These are phyloP conservation scores for Thunnus thynnus DNA, from an alignment of 2,113 vertebrate species.

Conservation along the genomic window DNA sequence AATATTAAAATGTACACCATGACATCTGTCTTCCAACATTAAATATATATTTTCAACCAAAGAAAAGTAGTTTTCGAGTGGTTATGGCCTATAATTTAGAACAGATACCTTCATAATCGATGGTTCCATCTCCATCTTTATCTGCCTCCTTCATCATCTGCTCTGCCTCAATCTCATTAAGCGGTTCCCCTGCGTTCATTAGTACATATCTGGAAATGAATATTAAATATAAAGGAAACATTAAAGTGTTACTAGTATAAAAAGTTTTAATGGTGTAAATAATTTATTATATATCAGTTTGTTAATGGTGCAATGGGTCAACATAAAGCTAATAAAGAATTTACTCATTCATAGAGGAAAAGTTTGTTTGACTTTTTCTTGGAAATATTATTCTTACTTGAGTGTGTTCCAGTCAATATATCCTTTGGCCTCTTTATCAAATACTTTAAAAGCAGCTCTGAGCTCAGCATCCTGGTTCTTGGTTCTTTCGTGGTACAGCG, in stretches of 20 bases:
- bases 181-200: slow-evolving; percentile 78
- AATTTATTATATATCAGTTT: no score
- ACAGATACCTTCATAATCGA: slow-evolving; percentile 78
- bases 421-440: slow-evolving; percentile 81
- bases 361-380: background rate
- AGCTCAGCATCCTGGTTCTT: slow-evolving; percentile 82
- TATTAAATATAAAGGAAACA: background rate
- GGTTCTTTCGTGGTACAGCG: slow-evolving; percentile 75
- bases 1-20: background rate
- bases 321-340: background rate
- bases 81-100: background rate
- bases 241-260: background rate
- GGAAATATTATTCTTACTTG: slow-evolving; percentile 64
- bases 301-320: background rate
- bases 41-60: background rate
- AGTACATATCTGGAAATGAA: slow-evolving; percentile 73
- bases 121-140: slow-evolving; percentile 81
- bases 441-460: slow-evolving; percentile 79
- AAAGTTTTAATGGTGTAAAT: no score
- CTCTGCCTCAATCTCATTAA: slow-evolving; percentile 78
- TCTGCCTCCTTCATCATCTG: slow-evolving; percentile 85
- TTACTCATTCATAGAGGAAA: background rate
- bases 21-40: background rate
- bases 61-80: background rate
- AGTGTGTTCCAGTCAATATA: slow-evolving; percentile 81